phyloP scores from a whole-genome alignment of 2,888 invertebrate genomes.

The Toxonevra muliebris region DNA sequence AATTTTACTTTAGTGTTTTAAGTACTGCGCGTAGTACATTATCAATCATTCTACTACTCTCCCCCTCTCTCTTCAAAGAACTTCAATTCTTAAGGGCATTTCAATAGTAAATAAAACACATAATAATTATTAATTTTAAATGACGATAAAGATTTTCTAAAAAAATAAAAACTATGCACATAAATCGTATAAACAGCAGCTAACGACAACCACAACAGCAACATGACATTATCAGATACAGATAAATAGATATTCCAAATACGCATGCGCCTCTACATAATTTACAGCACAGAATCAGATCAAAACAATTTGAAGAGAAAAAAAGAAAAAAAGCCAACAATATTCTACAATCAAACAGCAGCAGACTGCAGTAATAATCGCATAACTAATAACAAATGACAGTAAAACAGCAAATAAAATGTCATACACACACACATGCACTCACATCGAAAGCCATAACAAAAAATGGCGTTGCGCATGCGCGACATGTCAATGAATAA shows the following conservation, averaged over 20 bases:
- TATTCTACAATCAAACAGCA: no score
- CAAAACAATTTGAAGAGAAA: no score
- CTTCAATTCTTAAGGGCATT: not conserved
- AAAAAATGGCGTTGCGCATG: not conserved
- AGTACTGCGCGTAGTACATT: no score
- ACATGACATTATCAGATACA: slow-evolving; percentile 4
- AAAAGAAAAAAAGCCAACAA: no score
- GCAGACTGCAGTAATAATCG: no score
- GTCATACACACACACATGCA: not conserved
- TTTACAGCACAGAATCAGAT: no score
- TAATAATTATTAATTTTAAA: slow-evolving; percentile 33
- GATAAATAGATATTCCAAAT: not conserved
- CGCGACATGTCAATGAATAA: no score
- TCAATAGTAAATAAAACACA: slow-evolving; percentile 1
- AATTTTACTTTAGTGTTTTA: no score
- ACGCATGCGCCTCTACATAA: no score
- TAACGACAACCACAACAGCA: not conserved
- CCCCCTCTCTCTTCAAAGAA: no score
- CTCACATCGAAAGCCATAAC: no score
- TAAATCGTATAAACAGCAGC: not conserved
- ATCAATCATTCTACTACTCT: no score
- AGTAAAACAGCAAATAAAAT: not conserved
- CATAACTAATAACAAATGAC: not conserved
- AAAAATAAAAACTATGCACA: slow-evolving; percentile 8
- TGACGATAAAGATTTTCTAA: slow-evolving; percentile 20